Conservation (phyloP, 2,888 invertebrate genomes). For the Erebia palarica region DNA sequence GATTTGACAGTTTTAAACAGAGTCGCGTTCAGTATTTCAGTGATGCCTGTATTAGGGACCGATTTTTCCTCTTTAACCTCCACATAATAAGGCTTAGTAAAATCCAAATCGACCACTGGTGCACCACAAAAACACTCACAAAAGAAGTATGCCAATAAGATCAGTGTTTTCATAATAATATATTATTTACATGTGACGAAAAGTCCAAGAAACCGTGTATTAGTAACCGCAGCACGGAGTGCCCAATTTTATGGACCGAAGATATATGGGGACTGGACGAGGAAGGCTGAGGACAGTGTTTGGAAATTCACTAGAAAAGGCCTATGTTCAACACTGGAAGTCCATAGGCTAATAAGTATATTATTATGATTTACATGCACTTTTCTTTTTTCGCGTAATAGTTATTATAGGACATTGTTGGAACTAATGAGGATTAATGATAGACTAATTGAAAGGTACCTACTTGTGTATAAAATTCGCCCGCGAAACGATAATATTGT, state of each 20-base stretch:
- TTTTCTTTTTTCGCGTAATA: neutral
- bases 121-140: conserved; percentile 25
- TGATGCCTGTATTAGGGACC: neutral
- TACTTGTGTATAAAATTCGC: neutral
- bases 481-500: conserved; percentile 17
- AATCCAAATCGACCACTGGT: conserved; percentile 12
- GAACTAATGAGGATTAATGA: conserved; percentile 10
- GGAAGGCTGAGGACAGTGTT: too few species aligned
- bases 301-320: too few species aligned
- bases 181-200: too few species aligned
- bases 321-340: neutral
- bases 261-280: too few species aligned
- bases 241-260: too few species aligned
- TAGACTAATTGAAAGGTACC: conserved; percentile 20
- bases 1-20: conserved; percentile 50
- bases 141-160: conserved; percentile 29
- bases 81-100: neutral
- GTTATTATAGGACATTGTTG: neutral
- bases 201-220: too few species aligned
- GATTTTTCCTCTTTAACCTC: conserved; percentile 29
- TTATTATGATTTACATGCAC: conserved; percentile 3
- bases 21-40: conserved; percentile 44
- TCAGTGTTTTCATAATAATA: conserved; percentile 36
- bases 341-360: neutral
- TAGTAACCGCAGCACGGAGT: too few species aligned